Conservation (phyloP, 2,797 vertebrate genomes). For the Microchirus variegatus region DNA sequence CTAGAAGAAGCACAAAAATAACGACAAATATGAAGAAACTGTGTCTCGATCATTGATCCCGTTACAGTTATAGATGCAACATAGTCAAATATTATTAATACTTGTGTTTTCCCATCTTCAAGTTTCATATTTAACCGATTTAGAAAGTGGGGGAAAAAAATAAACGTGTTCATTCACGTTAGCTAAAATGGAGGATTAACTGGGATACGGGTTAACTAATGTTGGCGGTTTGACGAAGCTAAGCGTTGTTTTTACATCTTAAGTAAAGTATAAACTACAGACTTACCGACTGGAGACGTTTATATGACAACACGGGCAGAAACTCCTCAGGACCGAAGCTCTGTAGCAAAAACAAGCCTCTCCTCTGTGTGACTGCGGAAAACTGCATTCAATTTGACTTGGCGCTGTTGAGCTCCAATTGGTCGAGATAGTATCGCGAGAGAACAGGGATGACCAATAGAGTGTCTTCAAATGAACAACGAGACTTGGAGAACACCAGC, state of each 20-base stretch:
- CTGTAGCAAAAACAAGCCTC: neutral
- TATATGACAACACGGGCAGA: neutral
- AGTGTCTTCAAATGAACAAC: neutral
- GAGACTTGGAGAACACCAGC: neutral
- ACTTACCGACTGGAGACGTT: slow-evolving; percentile 15
- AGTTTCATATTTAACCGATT: no score
- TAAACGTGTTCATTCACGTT: no score
- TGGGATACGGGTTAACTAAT: no score
- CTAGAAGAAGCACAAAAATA: slow-evolving; percentile 5
- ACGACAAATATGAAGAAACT: no score
- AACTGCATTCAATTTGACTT: slow-evolving; percentile 59
- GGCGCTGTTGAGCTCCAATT: slow-evolving; percentile 42
- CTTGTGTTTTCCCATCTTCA: no score
- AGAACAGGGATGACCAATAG: slow-evolving; percentile 54
- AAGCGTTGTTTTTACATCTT: no score
- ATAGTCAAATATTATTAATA: no score
- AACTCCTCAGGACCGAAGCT: neutral
- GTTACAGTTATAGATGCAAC: no score
- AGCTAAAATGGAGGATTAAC: no score
- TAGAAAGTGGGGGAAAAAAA: no score
- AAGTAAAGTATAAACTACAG: neutral
- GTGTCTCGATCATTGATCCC: no score
- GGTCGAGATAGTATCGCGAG: slow-evolving; percentile 46
- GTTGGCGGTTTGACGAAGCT: no score
- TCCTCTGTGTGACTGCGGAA: neutral